Base-by-base conservation (phyloP, 2,797 vertebrate genomes). In the Chaunax sp. region DNA sequence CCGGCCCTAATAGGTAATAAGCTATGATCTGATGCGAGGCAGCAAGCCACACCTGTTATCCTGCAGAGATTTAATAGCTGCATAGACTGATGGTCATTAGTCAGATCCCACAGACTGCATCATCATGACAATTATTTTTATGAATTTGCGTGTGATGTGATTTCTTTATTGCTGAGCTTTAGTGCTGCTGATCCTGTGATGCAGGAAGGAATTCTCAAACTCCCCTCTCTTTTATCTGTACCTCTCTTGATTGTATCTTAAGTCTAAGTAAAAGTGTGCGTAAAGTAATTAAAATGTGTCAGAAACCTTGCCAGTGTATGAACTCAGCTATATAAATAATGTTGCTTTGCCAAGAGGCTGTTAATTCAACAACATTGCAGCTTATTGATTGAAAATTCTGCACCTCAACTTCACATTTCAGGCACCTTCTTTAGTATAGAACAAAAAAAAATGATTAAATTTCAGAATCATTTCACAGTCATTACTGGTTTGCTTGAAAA, bases 21-120 rank as follows among this genome's bases (percentile, higher is more conserved):
- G 67, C 54, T 65, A 75, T 81, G 83, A 89, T 84, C 78, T 76
- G 18, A 83, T 61, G 59, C 28, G 71, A 90, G 75, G 55, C 18
- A 81, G 67, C 41, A 66, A 67, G 57, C 20, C 64, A 38, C 41
- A 75, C 63, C 61, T 59, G 62, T 52, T 69, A 67, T 69, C 53
- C 53, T 41, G 54, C 16, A 67, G 63, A 69, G 26, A 49, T 41
- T 26, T 20, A n/a, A 14, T 51, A 61, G 53, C 45, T 23, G 50
- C 53, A 14, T 11, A 9, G 14, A 55, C 38, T 11, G 16, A 4
- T n/a, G n/a, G n/a, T n/a, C n/a, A n/a, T n/a, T 4, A 22, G 61
- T 3, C 70, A 77, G 68, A 64, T 62, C 58, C 61, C 15, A 7
- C 18, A 19, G 38, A 19, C 30, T 69, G 44, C 61, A 67, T 10